Evolutionary conservation across 2,797 vertebrate genomes (phyloP).

Genomic region (Orestias chungarensis): DNA sequence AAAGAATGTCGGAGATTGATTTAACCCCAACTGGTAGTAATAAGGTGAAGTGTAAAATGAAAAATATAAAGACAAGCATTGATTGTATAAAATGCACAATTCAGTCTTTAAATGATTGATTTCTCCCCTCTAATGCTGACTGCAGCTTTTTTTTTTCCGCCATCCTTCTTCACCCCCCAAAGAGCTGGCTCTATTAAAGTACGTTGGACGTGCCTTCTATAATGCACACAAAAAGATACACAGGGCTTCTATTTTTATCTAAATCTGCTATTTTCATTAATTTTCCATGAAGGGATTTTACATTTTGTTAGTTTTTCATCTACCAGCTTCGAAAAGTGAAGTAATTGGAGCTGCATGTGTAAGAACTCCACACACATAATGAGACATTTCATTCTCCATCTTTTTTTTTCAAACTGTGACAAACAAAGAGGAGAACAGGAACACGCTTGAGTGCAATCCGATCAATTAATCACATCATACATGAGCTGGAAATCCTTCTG

Average conservation of each 20-base stretch:
- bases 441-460: constrained; percentile 20
- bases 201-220: constrained; percentile 18
- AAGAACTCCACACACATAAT: constrained; percentile 4
- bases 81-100: constrained; percentile 8
- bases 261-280: constrained; percentile 33
- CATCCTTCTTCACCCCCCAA: constrained; percentile 17
- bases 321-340: constrained; percentile 41
- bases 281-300: constrained; percentile 38
- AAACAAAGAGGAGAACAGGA: constrained; percentile 30
- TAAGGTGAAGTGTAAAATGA: not conserved
- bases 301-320: constrained; percentile 44
- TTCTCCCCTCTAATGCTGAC: constrained; percentile 19
- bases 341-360: constrained; percentile 30
- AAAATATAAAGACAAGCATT: not conserved
- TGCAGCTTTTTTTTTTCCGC: constrained; percentile 34
- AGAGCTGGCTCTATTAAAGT: constrained; percentile 34
- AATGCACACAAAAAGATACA: constrained; percentile 19
- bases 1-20: not conserved
- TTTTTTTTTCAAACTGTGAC: constrained; percentile 11
- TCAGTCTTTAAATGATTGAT: constrained; percentile 34
- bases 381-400: not conserved
- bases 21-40: not conserved
- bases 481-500: constrained; percentile 40
- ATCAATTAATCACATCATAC: constrained; percentile 42
- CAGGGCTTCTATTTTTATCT: constrained; percentile 29